These are phyloP conservation scores for Alethe diademata DNA, from an alignment of 2,113 vertebrate genomes.

Conservation along the genomic window DNA sequence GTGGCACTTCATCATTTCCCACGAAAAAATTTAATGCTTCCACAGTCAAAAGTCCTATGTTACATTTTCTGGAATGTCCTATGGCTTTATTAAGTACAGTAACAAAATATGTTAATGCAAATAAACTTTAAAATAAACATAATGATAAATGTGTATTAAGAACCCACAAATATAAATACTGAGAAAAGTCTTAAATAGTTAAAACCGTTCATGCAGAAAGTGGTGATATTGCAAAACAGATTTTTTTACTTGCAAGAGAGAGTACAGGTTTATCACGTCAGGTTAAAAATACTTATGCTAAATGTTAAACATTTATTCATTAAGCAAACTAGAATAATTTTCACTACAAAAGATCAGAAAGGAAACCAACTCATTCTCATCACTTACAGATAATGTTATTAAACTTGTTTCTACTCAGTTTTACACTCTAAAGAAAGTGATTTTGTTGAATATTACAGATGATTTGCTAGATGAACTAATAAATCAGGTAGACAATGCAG, in stretches of 20 bases:
- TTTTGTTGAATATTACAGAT: neutral
- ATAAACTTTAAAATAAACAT: neutral
- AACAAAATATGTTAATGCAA: neutral
- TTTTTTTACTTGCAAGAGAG: neutral
- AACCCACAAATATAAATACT: neutral
- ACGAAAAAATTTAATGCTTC: neutral
- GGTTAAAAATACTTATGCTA: neutral
- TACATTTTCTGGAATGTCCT: neutral
- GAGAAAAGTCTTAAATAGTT: neutral
- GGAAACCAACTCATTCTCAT: slow-evolving; percentile 26
- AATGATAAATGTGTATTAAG: neutral
- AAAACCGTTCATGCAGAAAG: neutral
- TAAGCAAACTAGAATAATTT: slow-evolving; percentile 20
- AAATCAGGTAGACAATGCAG: neutral
- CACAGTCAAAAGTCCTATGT: neutral
- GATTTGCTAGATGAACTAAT: neutral
- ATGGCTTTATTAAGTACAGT: neutral
- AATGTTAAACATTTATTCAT: slow-evolving; percentile 27
- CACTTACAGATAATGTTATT: neutral
- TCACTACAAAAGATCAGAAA: slow-evolving; percentile 22
- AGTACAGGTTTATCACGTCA: neutral
- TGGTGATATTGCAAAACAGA: neutral
- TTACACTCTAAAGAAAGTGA: neutral
- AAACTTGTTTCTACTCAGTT: neutral
- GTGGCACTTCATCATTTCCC: neutral